Base-by-base conservation (phyloP, 2,888 invertebrate species). In the Heteromurus nitidus region DNA sequence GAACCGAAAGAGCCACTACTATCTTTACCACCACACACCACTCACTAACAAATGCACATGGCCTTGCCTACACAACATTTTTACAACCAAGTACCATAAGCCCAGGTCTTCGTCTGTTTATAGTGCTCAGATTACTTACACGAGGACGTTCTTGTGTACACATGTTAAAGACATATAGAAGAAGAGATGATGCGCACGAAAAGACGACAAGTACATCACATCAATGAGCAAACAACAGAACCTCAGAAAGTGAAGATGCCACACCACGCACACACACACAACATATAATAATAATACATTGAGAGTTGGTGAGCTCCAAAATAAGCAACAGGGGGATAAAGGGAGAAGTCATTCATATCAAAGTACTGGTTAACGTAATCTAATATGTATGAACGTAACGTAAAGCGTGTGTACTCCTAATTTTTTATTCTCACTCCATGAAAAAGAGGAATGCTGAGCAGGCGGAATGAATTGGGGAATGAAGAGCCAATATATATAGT, bases 171-270 rank as follows among this genome's bases (percentile, higher is more conserved):
- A 47, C n/a, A n/a, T 16, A 11, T 36, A 9, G 13, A 36, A 36
- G 13, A 36, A 36, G 55, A 26, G 11, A 55, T n/a, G 16, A 67
- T 26, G 30, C 24, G 9, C 20, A 53, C 55, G 42, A 64, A 30
- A 47, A 47, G n/a, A 47, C 47, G 77, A 69, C 77, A 70, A 26
- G 55, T 79, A 72, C 65, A 72, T 72, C 79, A 79, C 55, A 55
- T 79, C 73, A 80, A 80, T 72, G 80, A 73, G 73, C 67, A 80
- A 80, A 80, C 80, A 80, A 73, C 44, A 28, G 36, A 36, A 13
- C 9, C 13, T 13, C 36, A 9, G 13, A 36, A 36, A 64, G 64
- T 53, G 58, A 68, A 9, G 30, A 62, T 18, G 11, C n/a, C 22
- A 24, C 65, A 30, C 47, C 26, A 36, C 36, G 16, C 9, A 53